Percentiles rank a stretch among this genome's conserved stretches.
Evolutionary conservation across 2,797 vertebrate genomes (phyloP).

Genomic region (Fringilla coelebs): DNA sequence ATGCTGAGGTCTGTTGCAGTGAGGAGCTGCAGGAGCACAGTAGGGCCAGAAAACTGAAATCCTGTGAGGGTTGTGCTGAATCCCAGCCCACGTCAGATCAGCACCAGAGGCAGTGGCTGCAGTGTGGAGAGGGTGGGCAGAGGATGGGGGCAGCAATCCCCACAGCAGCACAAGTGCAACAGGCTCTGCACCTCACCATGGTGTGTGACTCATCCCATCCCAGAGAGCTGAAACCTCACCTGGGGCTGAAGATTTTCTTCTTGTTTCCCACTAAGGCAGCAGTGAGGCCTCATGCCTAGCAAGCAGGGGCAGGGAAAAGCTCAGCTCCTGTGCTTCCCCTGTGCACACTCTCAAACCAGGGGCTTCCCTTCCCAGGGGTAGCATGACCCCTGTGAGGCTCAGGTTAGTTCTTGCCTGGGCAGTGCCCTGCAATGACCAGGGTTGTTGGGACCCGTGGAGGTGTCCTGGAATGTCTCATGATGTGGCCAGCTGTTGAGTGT

Average conservation of each 20-base stretch:
- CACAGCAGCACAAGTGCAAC: accelerated
- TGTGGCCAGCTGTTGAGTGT: background rate
- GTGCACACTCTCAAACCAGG: background rate
- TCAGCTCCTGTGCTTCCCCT: background rate
- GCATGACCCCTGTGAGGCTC: accelerated
- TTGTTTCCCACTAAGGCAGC: background rate
- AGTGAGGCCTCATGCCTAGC: background rate
- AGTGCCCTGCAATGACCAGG: background rate
- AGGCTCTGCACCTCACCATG: background rate
- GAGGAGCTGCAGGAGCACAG: accelerated
- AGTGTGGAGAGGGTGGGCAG: background rate
- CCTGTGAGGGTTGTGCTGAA: background rate
- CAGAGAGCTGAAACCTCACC: background rate
- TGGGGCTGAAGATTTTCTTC: background rate
- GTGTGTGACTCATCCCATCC: accelerated
- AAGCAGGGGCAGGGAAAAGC: background rate
- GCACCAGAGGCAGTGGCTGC: background rate
- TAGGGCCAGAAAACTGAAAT: background rate
- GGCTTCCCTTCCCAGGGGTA: accelerated
- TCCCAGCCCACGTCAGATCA: background rate
- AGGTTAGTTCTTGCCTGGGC: background rate
- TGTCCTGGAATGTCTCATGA: background rate
- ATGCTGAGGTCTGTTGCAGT: accelerated
- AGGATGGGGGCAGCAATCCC: background rate
- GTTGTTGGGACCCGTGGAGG: background rate